A percentile compares a stretch with the other conserved stretches of the same genome.
Conservation (phyloP, 2,888 invertebrate species). For the Busseola fusca region DNA sequence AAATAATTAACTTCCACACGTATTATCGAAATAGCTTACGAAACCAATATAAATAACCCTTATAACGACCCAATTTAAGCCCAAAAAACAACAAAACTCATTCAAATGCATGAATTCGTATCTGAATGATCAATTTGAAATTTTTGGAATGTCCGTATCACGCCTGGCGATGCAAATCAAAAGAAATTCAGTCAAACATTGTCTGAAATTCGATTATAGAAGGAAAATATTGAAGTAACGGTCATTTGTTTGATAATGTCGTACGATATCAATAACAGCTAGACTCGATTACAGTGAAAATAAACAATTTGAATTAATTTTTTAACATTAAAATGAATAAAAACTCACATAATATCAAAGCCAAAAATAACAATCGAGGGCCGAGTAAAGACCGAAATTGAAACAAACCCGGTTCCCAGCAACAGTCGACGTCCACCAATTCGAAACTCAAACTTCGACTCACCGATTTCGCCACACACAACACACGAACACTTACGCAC, state of each 20-base stretch:
- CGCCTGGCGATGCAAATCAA: constrained; percentile 34
- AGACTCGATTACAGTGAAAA: constrained; percentile 6
- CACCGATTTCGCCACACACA: constrained; percentile 64
- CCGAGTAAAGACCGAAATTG: constrained; percentile 28
- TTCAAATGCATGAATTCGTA: constrained; percentile 58
- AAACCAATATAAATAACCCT: constrained; percentile 18
- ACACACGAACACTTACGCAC: constrained; percentile 62
- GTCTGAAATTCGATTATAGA: constrained; percentile 30
- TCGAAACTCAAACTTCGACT: constrained; percentile 61
- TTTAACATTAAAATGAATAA: neutral
- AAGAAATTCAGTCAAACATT: constrained; percentile 38
- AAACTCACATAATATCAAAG: constrained; percentile 22
- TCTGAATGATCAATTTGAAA: constrained; percentile 53
- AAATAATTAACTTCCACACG: constrained; percentile 15
- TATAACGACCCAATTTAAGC: constrained; percentile 9
- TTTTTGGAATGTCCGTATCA: constrained; percentile 52
- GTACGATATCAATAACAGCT: constrained; percentile 7
- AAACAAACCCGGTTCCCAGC: constrained; percentile 48
- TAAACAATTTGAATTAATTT: neutral
- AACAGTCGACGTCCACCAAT: constrained; percentile 41
- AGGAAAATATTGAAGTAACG: constrained; percentile 35
- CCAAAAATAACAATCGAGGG: constrained; percentile 36
- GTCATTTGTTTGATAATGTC: constrained; percentile 24
- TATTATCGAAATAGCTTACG: constrained; percentile 12
- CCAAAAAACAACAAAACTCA: constrained; percentile 45